Evolutionary conservation across 1,140 invertebrate genomes (phyloP), one percentile per base, ranked within the genome.

Genomic region (Trialeurodes vaporariorum): DNA sequence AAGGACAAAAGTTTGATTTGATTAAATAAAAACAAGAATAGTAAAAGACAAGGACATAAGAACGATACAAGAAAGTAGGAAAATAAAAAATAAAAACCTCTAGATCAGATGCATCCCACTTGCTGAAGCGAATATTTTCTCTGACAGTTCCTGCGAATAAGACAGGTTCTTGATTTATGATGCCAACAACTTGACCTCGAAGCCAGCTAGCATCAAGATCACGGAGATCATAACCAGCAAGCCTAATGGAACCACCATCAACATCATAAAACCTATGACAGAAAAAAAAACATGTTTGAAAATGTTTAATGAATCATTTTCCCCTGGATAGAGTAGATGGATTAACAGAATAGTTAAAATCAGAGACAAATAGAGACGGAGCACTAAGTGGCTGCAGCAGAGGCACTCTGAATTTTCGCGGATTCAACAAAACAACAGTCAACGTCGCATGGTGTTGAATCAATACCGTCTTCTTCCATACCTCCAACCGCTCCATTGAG

Each of bases 101-200:
- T 27, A 81, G 80, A 76, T 88, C 84, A 13, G 79, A 83, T 12
- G 88, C 86, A 66, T 83, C 80, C 1, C 85, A 91, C 77, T 84
- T 90, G 0, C 94, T 94, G 76, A 95, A 97, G 67, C 92, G 83
- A 67, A 98, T 98, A 79, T 98, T 98, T 81, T 98, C 95, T 78
- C 85, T 83, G 12, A 98, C 87, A n/a, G 86, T 86, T 9, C 92
- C 93, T 23, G 91, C 92, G 81, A 98, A 98, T 59, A 98, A 76
- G 65, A 95, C 85, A 1, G 94, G 94, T 77, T 98, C 94, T 80
- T 97, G 94, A 77, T 92, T 92, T 65, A 97, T 96, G 67, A 92
- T 87, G 1, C 93, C 94, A 61, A 97, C 84, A 12, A 87, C 87
- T 58, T 84, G 80, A 63, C 90, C 86, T 58, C 94, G 81, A 25